Conservation (phyloP, 2,797 vertebrate species). For the Peromyscus nudipes region DNA sequence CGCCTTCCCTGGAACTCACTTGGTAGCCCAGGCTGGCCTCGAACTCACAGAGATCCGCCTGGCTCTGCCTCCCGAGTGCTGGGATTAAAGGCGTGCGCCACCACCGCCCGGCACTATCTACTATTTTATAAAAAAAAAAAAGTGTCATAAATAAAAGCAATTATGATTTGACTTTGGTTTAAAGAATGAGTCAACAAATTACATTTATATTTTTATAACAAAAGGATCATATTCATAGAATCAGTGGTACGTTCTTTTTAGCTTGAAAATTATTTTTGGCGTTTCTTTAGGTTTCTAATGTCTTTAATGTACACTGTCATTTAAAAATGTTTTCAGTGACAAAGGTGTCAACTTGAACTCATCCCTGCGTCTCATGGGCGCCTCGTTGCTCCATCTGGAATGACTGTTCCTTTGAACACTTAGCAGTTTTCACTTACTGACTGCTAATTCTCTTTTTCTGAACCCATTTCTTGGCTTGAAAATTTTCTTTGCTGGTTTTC, state of each 20-base stretch:
- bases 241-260: neutral
- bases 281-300: constrained; percentile 25
- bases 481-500: constrained; percentile 38
- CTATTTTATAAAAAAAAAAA: too few relatives aligned
- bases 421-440: constrained; percentile 9
- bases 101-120: too few relatives aligned
- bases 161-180: neutral
- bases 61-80: too few relatives aligned
- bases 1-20: too few relatives aligned
- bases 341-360: constrained; percentile 28
- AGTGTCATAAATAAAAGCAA: neutral
- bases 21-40: too few relatives aligned
- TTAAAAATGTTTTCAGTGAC: constrained; percentile 27
- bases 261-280: neutral
- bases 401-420: neutral
- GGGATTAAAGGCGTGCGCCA: too few relatives aligned
- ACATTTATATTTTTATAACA: constrained; percentile 42
- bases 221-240: neutral
- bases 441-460: constrained; percentile 37
- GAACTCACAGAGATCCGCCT: too few relatives aligned
- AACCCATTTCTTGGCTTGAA: constrained; percentile 44
- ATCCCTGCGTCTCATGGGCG: neutral
- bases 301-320: neutral
- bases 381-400: neutral
- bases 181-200: neutral